These are phyloP conservation scores for Leptinotarsa peninsularis DNA, from an alignment of 2,888 invertebrate genomes.

Conservation along the genomic window DNA sequence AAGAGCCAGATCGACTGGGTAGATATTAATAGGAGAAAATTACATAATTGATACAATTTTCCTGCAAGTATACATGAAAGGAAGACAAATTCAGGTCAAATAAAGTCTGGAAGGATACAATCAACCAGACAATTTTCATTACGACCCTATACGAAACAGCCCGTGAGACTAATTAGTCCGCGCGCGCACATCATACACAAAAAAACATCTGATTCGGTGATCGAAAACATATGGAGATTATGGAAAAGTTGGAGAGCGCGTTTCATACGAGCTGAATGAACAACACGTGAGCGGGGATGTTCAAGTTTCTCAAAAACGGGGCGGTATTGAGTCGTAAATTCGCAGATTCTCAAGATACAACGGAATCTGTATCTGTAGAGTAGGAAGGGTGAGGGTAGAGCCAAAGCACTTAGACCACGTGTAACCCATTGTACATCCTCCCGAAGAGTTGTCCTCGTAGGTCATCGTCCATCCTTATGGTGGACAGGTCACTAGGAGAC, in stretches of 20 bases:
- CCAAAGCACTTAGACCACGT: too few species aligned
- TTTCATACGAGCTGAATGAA: not conserved
- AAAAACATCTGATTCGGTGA: slow-evolving; percentile 18
- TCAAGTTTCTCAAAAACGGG: not conserved
- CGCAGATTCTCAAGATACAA: too few species aligned
- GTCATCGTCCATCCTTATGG: too few species aligned
- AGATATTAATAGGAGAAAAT: slow-evolving; percentile 16
- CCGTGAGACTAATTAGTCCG: slow-evolving; percentile 16
- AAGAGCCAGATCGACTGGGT: not conserved
- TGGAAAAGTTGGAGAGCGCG: not conserved
- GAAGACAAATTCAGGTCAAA: slow-evolving; percentile 25
- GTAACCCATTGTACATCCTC: too few species aligned
- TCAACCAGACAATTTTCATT: slow-evolving; percentile 25
- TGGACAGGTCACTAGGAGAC: too few species aligned
- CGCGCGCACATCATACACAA: not conserved
- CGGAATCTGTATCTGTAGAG: too few species aligned
- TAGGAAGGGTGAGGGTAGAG: too few species aligned
- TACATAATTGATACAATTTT: slow-evolving; percentile 24
- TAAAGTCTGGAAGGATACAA: slow-evolving; percentile 24
- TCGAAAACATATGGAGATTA: not conserved
- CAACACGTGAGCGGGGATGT: not conserved
- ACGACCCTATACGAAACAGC: slow-evolving; percentile 17
- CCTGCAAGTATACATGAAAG: slow-evolving; percentile 19
- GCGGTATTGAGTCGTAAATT: not conserved
- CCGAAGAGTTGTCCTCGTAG: too few species aligned